Evolutionary conservation across 53 echinoderm and acorn worm genomes (phyloP).

Genomic region (Holothuria scabra): DNA sequence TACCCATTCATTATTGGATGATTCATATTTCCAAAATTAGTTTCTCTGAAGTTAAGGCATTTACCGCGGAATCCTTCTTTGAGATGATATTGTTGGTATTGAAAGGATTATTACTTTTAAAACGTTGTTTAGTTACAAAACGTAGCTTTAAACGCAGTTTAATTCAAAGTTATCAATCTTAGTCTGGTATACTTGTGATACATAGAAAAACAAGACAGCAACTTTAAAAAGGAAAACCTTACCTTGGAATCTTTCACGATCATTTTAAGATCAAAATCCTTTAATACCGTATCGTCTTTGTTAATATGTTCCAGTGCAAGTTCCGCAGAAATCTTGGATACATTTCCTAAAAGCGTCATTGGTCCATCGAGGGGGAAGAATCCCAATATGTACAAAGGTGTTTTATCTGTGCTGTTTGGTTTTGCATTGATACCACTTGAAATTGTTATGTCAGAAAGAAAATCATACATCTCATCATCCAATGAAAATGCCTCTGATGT

Average conservation of each 20-base stretch:
- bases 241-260: constrained; percentile 54
- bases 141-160: too few relatives aligned
- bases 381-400: constrained; percentile 42
- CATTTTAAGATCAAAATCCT: constrained; percentile 45
- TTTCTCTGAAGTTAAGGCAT: too few relatives aligned
- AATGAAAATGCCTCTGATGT: background rate
- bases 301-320: constrained; percentile 54
- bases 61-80: too few relatives aligned
- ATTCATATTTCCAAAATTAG: too few relatives aligned
- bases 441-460: background rate
- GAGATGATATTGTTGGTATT: too few relatives aligned
- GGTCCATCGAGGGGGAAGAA: constrained; percentile 41
- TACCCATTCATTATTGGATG: too few relatives aligned
- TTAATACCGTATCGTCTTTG: constrained; percentile 20
- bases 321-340: constrained; percentile 50
- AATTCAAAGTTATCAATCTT: too few relatives aligned
- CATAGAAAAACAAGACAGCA: too few relatives aligned
- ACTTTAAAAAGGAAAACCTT: background rate
- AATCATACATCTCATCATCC: background rate
- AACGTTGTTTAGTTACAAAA: too few relatives aligned
- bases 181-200: too few relatives aligned
- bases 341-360: constrained; percentile 34
- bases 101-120: too few relatives aligned
- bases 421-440: constrained; percentile 13
- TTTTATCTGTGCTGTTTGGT: background rate